These are phyloP conservation scores for Macrosoma leucophasiata DNA, from an alignment of 2,888 invertebrate genomes.

Conservation along the genomic window DNA sequence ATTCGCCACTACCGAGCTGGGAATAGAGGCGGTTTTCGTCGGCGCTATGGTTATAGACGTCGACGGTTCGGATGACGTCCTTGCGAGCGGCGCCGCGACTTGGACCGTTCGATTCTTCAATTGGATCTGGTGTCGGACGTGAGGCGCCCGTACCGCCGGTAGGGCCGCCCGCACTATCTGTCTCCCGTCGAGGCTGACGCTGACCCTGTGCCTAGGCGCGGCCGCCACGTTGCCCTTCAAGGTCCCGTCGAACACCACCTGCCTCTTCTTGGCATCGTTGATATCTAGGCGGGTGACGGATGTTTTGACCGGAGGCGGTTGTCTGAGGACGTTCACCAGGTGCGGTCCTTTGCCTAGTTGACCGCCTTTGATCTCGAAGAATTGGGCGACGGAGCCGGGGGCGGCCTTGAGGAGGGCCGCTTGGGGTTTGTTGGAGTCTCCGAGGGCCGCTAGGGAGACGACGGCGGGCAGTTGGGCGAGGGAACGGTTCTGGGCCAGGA, in stretches of 20 bases:
- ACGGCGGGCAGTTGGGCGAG: constrained; percentile 45
- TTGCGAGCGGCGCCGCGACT: constrained; percentile 31
- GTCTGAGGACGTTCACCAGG: constrained; percentile 58
- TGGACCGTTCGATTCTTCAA: constrained; percentile 44
- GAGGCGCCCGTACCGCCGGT: constrained; percentile 35
- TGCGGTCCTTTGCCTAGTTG: constrained; percentile 59
- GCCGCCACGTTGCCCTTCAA: constrained; percentile 35
- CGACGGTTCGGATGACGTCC: constrained; percentile 31
- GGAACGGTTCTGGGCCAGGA: constrained; percentile 44
- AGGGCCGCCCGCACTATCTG: constrained; percentile 42
- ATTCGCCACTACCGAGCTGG: constrained; percentile 46
- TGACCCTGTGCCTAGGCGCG: constrained; percentile 35
- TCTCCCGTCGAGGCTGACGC: constrained; percentile 47
- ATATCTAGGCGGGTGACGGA: constrained; percentile 41
- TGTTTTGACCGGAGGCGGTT: constrained; percentile 47
- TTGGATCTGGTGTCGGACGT: constrained; percentile 48
- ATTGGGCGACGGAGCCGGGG: constrained; percentile 52
- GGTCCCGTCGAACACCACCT: constrained; percentile 35
- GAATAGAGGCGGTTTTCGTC: constrained; percentile 40
- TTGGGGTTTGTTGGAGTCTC: constrained; percentile 39
- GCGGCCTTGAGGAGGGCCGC: constrained; percentile 46
- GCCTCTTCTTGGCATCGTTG: constrained; percentile 43
- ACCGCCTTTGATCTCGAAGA: constrained; percentile 60
- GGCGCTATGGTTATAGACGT: constrained; percentile 38
- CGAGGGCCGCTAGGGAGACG: constrained; percentile 51